phyloP scores from a whole-genome alignment of 2,113 vertebrate species.

The Poeciliopsis prolifica region DNA sequence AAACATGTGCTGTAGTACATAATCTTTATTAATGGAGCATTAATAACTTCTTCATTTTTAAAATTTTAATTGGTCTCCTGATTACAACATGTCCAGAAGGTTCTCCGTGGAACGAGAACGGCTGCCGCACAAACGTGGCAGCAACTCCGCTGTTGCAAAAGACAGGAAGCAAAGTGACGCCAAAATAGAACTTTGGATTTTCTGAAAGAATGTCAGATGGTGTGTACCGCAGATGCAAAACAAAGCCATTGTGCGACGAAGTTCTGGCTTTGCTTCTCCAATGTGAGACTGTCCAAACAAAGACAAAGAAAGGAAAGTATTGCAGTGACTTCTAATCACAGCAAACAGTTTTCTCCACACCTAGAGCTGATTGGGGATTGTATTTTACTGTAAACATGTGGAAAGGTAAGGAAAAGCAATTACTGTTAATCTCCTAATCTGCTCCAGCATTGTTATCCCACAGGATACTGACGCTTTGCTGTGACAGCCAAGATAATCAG shows the following conservation, averaged over 20 bases:
- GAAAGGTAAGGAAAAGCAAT: slow-evolving; percentile 21
- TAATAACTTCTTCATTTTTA: background rate
- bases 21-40: slow-evolving; percentile 10
- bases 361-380: background rate
- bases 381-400: slow-evolving; percentile 21
- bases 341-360: background rate
- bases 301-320: background rate
- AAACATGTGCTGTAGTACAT: slow-evolving; percentile 12
- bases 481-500: slow-evolving; percentile 21
- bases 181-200: background rate
- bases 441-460: slow-evolving; percentile 25
- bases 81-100: background rate
- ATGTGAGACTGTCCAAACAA: background rate
- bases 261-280: background rate
- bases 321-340: background rate
- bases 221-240: background rate
- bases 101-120: background rate
- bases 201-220: background rate
- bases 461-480: slow-evolving; percentile 51
- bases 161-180: background rate
- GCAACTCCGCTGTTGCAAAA: background rate
- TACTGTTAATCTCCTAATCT: slow-evolving; percentile 32
- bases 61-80: background rate
- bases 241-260: background rate
- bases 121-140: background rate